These are phyloP conservation scores for Ichneumon xanthorius DNA, from an alignment of 2,888 invertebrate species.

Conservation along the genomic window DNA sequence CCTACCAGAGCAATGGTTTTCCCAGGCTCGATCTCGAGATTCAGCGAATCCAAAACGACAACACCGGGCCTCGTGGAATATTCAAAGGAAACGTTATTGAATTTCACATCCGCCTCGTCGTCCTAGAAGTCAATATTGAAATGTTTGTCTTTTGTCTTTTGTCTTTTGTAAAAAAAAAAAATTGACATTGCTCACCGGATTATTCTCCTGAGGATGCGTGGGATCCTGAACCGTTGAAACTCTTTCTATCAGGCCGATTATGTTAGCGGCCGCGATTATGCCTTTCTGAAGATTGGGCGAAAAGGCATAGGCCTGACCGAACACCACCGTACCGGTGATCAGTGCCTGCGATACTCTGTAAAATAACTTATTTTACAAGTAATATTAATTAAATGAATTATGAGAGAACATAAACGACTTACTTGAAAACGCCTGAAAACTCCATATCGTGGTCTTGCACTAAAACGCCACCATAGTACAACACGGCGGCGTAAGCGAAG, in stretches of 20 bases:
- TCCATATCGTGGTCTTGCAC: conserved; percentile 4
- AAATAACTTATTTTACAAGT: conserved; percentile 44
- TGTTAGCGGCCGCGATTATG: conserved; percentile 89
- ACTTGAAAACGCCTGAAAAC: conserved; percentile 34
- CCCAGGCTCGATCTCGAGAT: conserved; percentile 88
- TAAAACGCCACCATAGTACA: conserved; percentile 55
- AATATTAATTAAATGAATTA: background rate
- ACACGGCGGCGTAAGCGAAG: conserved; percentile 38
- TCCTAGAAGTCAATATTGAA: conserved; percentile 80
- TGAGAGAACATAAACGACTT: background rate
- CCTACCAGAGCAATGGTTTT: conserved; percentile 93
- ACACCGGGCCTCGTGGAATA: conserved; percentile 92
- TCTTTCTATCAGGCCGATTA: conserved; percentile 88
- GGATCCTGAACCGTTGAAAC: conserved; percentile 87
- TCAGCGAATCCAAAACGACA: conserved; percentile 89
- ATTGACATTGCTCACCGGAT: conserved; percentile 12
- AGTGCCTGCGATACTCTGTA: conserved; percentile 84
- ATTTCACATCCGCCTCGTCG: conserved; percentile 89
- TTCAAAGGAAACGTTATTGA: conserved; percentile 89
- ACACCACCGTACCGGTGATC: conserved; percentile 90
- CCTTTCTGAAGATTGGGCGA: conserved; percentile 94
- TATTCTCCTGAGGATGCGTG: conserved; percentile 70
- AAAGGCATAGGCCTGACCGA: conserved; percentile 89
- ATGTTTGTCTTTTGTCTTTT: too few relatives aligned
- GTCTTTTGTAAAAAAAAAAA: too few relatives aligned